A percentile compares a stretch with the other conserved stretches of the same genome.
phyloP scores from a whole-genome alignment of 2,113 vertebrate genomes.

The Poeciliopsis prolifica region DNA sequence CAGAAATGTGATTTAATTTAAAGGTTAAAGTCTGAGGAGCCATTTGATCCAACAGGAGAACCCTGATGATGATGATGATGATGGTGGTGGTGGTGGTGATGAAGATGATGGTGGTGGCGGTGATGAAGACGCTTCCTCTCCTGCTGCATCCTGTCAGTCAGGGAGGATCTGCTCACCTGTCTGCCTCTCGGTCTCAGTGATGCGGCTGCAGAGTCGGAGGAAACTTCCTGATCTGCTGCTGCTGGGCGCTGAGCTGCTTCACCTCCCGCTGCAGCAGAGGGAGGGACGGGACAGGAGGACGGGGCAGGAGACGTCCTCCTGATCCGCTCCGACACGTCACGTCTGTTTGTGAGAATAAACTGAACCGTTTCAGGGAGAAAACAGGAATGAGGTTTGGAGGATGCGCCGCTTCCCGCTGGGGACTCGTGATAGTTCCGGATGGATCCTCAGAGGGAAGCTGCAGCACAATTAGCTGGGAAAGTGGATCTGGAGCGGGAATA shows the following conservation, averaged over 20 bases:
- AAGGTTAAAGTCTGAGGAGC: background rate
- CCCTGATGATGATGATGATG: too few species aligned
- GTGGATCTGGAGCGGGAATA: slow-evolving; percentile 58
- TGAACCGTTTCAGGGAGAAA: slow-evolving; percentile 27
- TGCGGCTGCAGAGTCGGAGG: background rate
- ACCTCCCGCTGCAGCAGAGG: slow-evolving; percentile 20
- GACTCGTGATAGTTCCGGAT: slow-evolving; percentile 60
- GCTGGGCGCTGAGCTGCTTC: slow-evolving; percentile 20
- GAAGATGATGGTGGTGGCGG: too few species aligned
- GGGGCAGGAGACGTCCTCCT: slow-evolving; percentile 43
- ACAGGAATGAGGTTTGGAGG: slow-evolving; percentile 23
- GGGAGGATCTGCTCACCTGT: background rate
- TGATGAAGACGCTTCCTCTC: too few species aligned
- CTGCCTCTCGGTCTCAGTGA: background rate
- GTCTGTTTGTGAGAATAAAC: background rate
- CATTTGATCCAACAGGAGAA: background rate
- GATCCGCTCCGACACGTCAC: background rate
- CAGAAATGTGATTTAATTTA: background rate
- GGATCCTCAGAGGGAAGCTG: slow-evolving; percentile 55
- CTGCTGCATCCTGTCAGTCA: too few species aligned
- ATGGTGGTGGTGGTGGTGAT: too few species aligned
- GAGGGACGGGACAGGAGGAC: slow-evolving; percentile 29
- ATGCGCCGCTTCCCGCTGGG: slow-evolving; percentile 27
- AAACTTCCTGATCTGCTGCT: slow-evolving; percentile 2
- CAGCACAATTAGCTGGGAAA: slow-evolving; percentile 67